A percentile compares a stretch with the other conserved stretches of the same genome.
Conservation (phyloP, 2,888 invertebrate species). For the Yponomeuta malinellus region DNA sequence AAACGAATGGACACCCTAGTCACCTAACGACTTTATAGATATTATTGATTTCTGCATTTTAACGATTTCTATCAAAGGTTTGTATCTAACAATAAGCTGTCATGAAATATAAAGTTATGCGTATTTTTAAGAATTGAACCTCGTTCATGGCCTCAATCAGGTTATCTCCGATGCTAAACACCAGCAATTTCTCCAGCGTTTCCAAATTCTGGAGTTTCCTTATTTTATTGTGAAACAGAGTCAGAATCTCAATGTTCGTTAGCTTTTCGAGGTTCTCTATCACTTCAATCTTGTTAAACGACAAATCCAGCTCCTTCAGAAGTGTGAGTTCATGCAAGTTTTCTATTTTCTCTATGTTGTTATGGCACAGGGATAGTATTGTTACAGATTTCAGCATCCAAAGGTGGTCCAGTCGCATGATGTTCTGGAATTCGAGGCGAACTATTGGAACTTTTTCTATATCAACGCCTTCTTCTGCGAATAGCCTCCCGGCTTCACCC, state of each 20-base stretch:
- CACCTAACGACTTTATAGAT: no score
- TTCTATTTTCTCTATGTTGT: conserved; percentile 91
- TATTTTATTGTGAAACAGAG: conserved; percentile 88
- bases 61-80: no score
- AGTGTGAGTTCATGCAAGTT: conserved; percentile 84
- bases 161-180: conserved; percentile 93
- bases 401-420: conserved; percentile 90
- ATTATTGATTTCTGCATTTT: no score
- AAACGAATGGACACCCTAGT: no score
- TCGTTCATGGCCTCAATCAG: conserved; percentile 82
- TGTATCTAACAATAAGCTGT: no score
- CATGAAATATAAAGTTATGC: no score
- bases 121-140: conserved; percentile 51
- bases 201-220: conserved; percentile 86
- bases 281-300: conserved; percentile 89
- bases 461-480: conserved; percentile 84
- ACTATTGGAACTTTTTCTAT: conserved; percentile 82
- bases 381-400: conserved; percentile 88
- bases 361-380: conserved; percentile 88
- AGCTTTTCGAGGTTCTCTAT: conserved; percentile 88
- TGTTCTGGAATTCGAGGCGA: conserved; percentile 88
- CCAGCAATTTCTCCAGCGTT: conserved; percentile 79
- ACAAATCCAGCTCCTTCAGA: conserved; percentile 88
- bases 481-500: conserved; percentile 84
- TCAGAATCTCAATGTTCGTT: conserved; percentile 84